Evolutionary conservation across 2,888 invertebrate genomes (phyloP).

Genomic region (Cephus spinipes): DNA sequence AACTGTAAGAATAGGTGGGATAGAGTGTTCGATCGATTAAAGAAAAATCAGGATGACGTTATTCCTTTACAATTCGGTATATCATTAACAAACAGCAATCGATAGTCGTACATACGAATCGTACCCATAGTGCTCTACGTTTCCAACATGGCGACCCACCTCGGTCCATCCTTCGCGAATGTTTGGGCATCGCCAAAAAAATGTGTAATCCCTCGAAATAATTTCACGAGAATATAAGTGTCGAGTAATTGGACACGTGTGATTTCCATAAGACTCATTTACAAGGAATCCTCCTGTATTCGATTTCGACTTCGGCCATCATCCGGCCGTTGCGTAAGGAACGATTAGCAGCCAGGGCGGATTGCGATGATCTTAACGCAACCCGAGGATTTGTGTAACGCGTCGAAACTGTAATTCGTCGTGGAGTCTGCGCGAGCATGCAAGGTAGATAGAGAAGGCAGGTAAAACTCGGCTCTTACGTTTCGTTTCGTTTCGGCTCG

Average conservation of each 20-base stretch:
- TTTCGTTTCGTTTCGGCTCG: conserved; percentile 55
- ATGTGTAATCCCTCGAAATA: background rate
- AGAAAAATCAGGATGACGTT: background rate
- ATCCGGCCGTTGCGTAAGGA: background rate
- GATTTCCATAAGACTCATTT: background rate
- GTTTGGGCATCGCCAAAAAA: background rate
- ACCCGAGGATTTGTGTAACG: conserved; percentile 17
- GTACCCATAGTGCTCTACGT: background rate
- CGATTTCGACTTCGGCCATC: background rate
- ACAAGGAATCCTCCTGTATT: background rate
- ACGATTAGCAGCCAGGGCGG: conserved; percentile 6
- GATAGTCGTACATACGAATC: background rate
- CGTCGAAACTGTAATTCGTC: conserved; percentile 8
- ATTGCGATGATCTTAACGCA: conserved; percentile 8
- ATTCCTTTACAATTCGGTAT: background rate
- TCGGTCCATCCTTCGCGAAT: background rate
- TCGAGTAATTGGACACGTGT: background rate
- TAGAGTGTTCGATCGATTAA: background rate
- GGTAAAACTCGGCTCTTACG: conserved; percentile 43
- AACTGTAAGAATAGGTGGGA: background rate
- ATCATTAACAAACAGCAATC: background rate
- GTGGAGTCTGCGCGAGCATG: conserved; percentile 3
- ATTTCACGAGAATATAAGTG: background rate
- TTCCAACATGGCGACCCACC: background rate
- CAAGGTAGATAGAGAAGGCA: conserved; percentile 24